Evolutionary conservation across 2,888 invertebrate genomes (phyloP), one percentile per base, ranked within the genome.

Genomic region (Panopea generosa): DNA sequence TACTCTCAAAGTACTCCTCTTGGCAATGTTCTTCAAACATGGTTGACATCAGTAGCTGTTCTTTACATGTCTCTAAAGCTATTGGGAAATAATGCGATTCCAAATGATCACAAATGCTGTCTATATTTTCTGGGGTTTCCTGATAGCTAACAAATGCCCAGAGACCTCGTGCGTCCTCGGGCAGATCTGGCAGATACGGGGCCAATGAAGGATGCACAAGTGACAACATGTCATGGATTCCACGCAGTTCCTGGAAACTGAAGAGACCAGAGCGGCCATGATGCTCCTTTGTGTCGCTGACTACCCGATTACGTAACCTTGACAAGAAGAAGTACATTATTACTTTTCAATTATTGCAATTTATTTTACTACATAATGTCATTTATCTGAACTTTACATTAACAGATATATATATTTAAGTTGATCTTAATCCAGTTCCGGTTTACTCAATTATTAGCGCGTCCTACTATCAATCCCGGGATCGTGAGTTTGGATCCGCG

Each of bases 1-100:
- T 86, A 62, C 91, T 90, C 80, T 92, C 92, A 86, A 92, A 92
- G 81, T 92, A 92, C 57, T 92, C 90, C 4, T 86, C 87, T 9
- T 88, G 79, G 9, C 87, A 84, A 53, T 89, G 89, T 55, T 92
- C 91, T 69, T 92, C 91, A 86, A 92, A 92, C 63, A 92, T 74
- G 1, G 90, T 88, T 1, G 90, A 84, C 76, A 91, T 86, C 6
- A 92, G 80, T 9, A 92, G 77, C 68, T 87, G 87, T 62, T 91
- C 88, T 52, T 91, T 92, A 73, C 91, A 91, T 9, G 87, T 83
- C 47, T 90, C 88, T 40, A 91, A 73, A 11, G 91, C 92, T 40
- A 77, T 70, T 3, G 83, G 79, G 40, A 93, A 87, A 69, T 92
- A 93, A 2, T 80, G 61, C 53, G 88, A 85, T 52, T 77, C 65